Percentiles rank a stretch among this genome's conserved stretches.
Conservation (phyloP, 1,140 invertebrate species). For the Sipha flava region DNA sequence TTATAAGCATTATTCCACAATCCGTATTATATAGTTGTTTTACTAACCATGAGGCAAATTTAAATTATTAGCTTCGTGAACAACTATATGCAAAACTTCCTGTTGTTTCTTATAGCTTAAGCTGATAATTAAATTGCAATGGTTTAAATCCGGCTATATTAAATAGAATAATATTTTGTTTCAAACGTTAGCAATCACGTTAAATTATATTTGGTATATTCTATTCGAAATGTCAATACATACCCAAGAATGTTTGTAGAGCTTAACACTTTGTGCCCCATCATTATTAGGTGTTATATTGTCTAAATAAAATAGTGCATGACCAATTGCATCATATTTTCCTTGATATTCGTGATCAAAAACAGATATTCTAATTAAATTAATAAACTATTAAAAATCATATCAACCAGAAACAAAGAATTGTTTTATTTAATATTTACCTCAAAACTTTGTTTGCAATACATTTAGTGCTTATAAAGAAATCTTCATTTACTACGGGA, state of each 20-base stretch:
- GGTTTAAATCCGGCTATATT: neutral
- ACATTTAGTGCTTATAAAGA: slow-evolving; percentile 36
- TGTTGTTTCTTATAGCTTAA: slow-evolving; percentile 17
- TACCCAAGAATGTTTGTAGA: slow-evolving; percentile 38
- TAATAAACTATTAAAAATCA: neutral
- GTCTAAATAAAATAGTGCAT: slow-evolving; percentile 38
- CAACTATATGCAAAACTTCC: slow-evolving; percentile 12
- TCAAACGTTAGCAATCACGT: too few species aligned
- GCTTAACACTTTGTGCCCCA: slow-evolving; percentile 34
- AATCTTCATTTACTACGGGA: slow-evolving; percentile 37
- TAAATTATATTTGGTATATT: neutral
- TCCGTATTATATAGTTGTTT: neutral
- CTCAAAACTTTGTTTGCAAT: slow-evolving; percentile 36
- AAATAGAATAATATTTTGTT: neutral
- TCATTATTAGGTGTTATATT: slow-evolving; percentile 34
- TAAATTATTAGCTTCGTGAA: slow-evolving; percentile 14
- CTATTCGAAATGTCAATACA: neutral
- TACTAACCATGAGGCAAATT: slow-evolving; percentile 1
- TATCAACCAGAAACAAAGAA: neutral
- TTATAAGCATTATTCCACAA: neutral
- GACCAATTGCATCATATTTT: slow-evolving; percentile 38
- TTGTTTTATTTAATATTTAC: too few species aligned
- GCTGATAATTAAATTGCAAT: slow-evolving; percentile 16
- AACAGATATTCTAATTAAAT: slow-evolving; percentile 36
- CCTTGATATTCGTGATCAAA: slow-evolving; percentile 37